Base-by-base conservation (phyloP, 2,888 invertebrate species). In the Conomelus anceps region DNA sequence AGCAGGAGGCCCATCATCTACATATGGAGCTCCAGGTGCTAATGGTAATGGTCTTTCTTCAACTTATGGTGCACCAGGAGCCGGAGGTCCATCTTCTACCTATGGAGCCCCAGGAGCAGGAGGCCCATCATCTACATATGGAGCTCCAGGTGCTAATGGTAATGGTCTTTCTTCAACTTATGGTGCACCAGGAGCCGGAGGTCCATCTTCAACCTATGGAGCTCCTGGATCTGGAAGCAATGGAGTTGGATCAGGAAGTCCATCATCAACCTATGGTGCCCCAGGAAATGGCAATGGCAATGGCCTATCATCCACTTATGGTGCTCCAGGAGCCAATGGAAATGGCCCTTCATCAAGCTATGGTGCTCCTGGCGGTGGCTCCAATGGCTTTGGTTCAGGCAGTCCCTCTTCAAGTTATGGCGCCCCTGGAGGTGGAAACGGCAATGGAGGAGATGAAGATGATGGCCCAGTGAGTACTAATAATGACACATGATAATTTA, bases 401-500 rank as follows among this genome's bases (percentile, higher is more conserved):
- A 90, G 90, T 34, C 85, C 89, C 29, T 29, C 88, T n/a, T 63
- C 63, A n/a, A 63, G 63, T n/a, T 63, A 63, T 84, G 90, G 87
- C 23, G 90, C 88, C 26, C 63, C 86, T 20, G 89, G 90, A 20
- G 89, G 89, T 22, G 90, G 90, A n/a, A 88, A 86, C 88, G 29
- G 86, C 20, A 88, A 93, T 13, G 90, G 90, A 63, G 93, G 93
- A 89, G 93, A 93, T 91, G 93, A 93, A 89, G 93, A 93, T 87
- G 93, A 93, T 93, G 93, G 93, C 86, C 93, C 93, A 91, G 93
- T 93, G 92, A 92, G 92, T 86, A 86, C n/a, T 1, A 17, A 85
- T n/a, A n/a, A 41, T 41, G 20, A 22, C 17, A 17, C 63, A 41
- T 17, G 63, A 20, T 17, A 41, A 17, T 17, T 41, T 17, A 41